Evolutionary conservation across 2,113 vertebrate genomes (phyloP), one percentile per base, ranked within the genome.

Genomic region (Heterochromis multidens): DNA sequence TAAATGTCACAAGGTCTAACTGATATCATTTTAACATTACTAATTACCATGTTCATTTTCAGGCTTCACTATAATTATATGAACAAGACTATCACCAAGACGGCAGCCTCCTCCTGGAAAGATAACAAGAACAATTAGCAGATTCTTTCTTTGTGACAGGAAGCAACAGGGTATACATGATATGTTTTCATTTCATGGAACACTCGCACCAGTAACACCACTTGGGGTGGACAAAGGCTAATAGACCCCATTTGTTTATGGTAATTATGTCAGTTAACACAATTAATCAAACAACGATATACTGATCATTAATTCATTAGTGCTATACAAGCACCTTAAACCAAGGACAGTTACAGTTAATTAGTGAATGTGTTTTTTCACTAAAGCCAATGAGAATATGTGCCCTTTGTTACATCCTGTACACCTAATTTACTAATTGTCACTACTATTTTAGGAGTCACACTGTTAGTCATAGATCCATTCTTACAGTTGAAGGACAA

Each of bases 191-290:
- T 86, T 79, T 86, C 1, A 1, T 37, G 10, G 11, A 52, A 25
- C 56, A 17, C 21, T 59, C 4, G 1, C 70, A 80, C 29, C 35
- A 49, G 9, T 37, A n/a, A n/a, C 27, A 81, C 23, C 56, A 67
- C 40, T 65, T 16, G 29, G 52, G 76, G 29, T 78, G 58, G 77
- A 83, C 82, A 80, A 57, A 72, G 80, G 62, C 79, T 80, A 81
- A 80, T 86, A 80, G 29, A 87, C 43, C 70, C 59, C 31, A 74
- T 85, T 85, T 91, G 81, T 90, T 89, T 63, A 33, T 83, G 89
- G 56, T 86, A 79, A 88, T 88, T 58, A 81, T 63, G 14, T 46
- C 59, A 79, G 40, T 57, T 87, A 67, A 76, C 1, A 74, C 59
- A 85, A 40, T 88, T 79, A 63, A 92, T 83, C 65, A 33, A 83